These are phyloP conservation scores for Bellardia pandia DNA, from an alignment of 2,888 invertebrate species.

Conservation along the genomic window DNA sequence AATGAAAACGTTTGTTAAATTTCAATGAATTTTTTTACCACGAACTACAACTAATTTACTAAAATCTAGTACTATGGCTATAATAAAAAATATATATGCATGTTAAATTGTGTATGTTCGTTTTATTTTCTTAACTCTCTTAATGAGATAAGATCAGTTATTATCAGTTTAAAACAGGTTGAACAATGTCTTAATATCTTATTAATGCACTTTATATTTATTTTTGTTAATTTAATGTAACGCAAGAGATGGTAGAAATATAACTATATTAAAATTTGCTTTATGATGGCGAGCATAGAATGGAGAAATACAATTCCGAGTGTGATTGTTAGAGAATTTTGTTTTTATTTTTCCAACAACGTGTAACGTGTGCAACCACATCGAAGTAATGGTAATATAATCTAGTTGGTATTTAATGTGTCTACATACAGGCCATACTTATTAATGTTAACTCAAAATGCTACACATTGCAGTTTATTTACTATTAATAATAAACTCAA, in stretches of 20 bases:
- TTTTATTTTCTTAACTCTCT: not conserved
- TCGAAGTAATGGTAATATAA: slow-evolving; percentile 77
- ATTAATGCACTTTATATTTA: slow-evolving; percentile 7
- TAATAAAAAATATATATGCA: not conserved
- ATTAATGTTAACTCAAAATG: slow-evolving; percentile 73
- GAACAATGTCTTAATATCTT: slow-evolving; percentile 46
- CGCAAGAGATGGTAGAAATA: slow-evolving; percentile 26
- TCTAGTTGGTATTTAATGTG: slow-evolving; percentile 70
- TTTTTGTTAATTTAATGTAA: slow-evolving; percentile 41
- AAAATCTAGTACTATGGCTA: no score
- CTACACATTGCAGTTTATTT: slow-evolving; percentile 70
- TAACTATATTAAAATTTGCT: slow-evolving; percentile 31
- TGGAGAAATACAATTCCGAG: not conserved
- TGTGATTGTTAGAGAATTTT: not conserved
- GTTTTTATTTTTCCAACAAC: not conserved
- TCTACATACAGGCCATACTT: slow-evolving; percentile 54
- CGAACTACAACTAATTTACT: not conserved
- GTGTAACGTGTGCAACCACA: slow-evolving; percentile 76
- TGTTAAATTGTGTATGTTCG: not conserved
- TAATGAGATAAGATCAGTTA: slow-evolving; percentile 54
- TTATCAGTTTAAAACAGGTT: slow-evolving; percentile 12
- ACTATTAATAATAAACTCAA: slow-evolving; percentile 80
- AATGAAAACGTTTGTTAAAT: slow-evolving; percentile 45
- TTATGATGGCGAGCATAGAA: slow-evolving; percentile 20
- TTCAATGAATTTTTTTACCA: slow-evolving; percentile 46